Conservation (phyloP, 2,888 invertebrate genomes). For the Cryptophagus acutangulus region DNA sequence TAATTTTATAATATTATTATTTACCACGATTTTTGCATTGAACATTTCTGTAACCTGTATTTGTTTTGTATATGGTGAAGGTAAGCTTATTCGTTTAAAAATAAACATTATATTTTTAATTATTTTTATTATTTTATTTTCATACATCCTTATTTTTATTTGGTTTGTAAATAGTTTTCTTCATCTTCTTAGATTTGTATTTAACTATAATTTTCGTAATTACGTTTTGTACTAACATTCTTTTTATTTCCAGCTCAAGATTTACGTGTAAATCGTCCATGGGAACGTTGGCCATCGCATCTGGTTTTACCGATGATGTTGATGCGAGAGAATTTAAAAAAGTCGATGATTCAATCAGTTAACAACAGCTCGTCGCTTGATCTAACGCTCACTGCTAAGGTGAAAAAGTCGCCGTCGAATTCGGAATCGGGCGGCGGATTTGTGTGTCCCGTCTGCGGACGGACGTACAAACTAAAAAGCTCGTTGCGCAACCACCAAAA, state of each 20-base stretch:
- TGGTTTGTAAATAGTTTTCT: constrained; percentile 1
- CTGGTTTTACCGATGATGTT: constrained; percentile 67
- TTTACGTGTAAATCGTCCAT: constrained; percentile 63
- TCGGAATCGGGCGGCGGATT: constrained; percentile 52
- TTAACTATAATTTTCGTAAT: not conserved
- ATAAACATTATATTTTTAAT: constrained; percentile 9
- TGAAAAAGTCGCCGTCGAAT: constrained; percentile 13
- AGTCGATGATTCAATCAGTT: constrained; percentile 42
- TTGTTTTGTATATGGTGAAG: constrained; percentile 5
- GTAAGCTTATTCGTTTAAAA: not conserved
- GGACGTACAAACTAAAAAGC: constrained; percentile 82
- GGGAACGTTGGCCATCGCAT: constrained; percentile 72
- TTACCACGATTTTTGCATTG: constrained; percentile 2
- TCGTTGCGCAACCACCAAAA: constrained; percentile 78
- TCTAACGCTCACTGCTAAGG: constrained; percentile 26
- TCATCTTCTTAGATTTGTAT: not conserved
- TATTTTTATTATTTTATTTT: constrained; percentile 9
- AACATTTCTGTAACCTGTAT: no score
- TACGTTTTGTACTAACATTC: constrained; percentile 20
- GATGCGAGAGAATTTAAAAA: constrained; percentile 52
- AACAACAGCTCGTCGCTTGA: constrained; percentile 26
- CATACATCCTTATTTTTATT: no score
- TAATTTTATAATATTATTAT: not conserved
- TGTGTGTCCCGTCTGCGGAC: constrained; percentile 76
- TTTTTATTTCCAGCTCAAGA: constrained; percentile 57